These are phyloP conservation scores for Pheosia gnoma DNA, from an alignment of 2,888 invertebrate genomes.

Conservation along the genomic window DNA sequence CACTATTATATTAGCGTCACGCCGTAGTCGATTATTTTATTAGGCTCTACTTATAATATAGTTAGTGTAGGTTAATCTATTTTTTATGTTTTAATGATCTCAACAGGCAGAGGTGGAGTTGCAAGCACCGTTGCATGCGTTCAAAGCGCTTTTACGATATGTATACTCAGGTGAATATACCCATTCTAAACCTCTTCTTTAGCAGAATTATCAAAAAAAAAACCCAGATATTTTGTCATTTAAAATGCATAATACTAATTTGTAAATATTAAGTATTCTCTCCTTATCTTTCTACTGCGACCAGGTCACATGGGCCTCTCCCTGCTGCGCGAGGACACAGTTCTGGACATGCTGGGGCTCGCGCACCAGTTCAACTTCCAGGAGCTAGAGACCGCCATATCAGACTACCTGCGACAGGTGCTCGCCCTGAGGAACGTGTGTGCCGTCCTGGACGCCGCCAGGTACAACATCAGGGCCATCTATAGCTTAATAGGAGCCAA, in stretches of 20 bases:
- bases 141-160: constrained; percentile 95
- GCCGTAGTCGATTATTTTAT: too few relatives aligned
- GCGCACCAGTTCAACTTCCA: constrained; percentile 98
- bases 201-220: too few relatives aligned
- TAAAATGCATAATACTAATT: too few relatives aligned
- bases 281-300: neutral
- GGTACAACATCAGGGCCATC: constrained; percentile 57
- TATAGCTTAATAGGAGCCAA: too few relatives aligned
- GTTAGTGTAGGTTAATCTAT: constrained; percentile 6
- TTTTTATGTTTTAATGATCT: constrained; percentile 43
- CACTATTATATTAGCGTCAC: too few relatives aligned
- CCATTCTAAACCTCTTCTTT: neutral
- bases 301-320: constrained; percentile 87
- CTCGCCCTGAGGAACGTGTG: constrained; percentile 96
- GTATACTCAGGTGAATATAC: constrained; percentile 92
- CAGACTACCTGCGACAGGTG: constrained; percentile 95
- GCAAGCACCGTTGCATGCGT: constrained; percentile 92
- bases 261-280: too few relatives aligned
- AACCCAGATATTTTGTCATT: too few relatives aligned
- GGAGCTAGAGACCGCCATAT: constrained; percentile 95
- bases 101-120: constrained; percentile 91
- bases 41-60: too few relatives aligned
- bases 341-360: constrained; percentile 90
- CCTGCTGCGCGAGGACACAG: constrained; percentile 87
- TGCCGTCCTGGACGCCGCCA: constrained; percentile 96